phyloP scores from a whole-genome alignment of 2,888 invertebrate genomes.

The Hemicrepidius hirtus region DNA sequence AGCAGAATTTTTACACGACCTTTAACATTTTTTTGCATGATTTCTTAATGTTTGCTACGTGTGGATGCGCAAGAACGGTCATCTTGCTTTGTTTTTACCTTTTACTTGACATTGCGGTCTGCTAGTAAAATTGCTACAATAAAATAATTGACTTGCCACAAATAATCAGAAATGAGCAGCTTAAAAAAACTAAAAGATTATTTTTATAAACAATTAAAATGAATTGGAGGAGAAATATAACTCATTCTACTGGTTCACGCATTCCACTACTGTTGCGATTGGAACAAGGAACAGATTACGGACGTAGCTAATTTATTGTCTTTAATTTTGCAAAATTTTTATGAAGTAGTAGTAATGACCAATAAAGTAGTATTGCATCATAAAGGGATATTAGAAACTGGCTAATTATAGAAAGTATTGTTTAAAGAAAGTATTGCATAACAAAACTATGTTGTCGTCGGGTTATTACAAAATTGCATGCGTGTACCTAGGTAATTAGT shows the following conservation, averaged over 20 bases:
- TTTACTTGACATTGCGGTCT: slow-evolving; percentile 47
- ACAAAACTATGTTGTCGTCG: background rate
- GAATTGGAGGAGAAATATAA: too few species aligned
- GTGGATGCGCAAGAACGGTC: slow-evolving; percentile 47
- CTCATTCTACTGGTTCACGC: too few species aligned
- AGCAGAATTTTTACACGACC: background rate
- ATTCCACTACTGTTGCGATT: too few species aligned
- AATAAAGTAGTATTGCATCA: too few species aligned
- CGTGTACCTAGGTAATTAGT: background rate
- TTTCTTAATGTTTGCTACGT: slow-evolving; percentile 33
- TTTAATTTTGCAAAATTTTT: too few species aligned
- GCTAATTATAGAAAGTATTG: slow-evolving; percentile 15
- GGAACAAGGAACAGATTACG: too few species aligned
- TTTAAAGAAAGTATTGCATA: slow-evolving; percentile 23
- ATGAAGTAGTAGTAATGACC: too few species aligned
- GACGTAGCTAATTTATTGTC: too few species aligned
- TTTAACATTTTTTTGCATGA: slow-evolving; percentile 11
- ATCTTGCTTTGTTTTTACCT: slow-evolving; percentile 43
- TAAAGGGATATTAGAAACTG: background rate
- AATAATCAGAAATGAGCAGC: background rate
- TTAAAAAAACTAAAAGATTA: too few species aligned
- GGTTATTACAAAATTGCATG: background rate
- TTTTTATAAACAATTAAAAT: too few species aligned
- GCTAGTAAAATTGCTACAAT: background rate
- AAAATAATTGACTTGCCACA: background rate